A percentile compares a stretch with the other conserved stretches of the same genome.
phyloP scores from a whole-genome alignment of 2,888 invertebrate species.

The Subacronicta megacephala region DNA sequence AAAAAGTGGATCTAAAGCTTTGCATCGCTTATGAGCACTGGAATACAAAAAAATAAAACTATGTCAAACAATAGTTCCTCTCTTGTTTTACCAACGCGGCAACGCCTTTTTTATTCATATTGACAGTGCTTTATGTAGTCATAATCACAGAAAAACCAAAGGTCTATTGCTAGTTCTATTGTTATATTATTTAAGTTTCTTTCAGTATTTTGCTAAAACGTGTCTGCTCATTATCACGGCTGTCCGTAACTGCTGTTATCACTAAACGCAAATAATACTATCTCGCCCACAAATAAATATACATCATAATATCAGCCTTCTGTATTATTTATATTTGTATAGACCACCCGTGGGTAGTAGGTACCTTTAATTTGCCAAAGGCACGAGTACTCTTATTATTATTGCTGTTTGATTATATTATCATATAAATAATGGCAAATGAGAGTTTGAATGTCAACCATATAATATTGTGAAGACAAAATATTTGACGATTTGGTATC shows the following conservation, averaged over 20 bases:
- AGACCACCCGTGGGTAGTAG: conserved; percentile 50
- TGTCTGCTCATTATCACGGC: conserved; percentile 43
- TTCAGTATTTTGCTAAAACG: conserved; percentile 43
- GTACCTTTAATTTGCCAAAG: conserved; percentile 38
- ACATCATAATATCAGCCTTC: conserved; percentile 40
- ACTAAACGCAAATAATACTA: conserved; percentile 59
- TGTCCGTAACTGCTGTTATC: conserved; percentile 60
- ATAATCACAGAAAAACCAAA: not conserved
- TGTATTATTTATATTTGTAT: conserved; percentile 47
- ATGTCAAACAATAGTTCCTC: too few species aligned
- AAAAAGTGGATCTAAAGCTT: too few species aligned
- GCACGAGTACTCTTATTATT: conserved; percentile 34
- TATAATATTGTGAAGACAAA: not conserved
- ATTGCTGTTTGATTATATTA: conserved; percentile 36
- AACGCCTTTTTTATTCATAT: too few species aligned
- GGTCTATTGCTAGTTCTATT: too few species aligned
- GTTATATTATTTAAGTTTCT: conserved; percentile 18
- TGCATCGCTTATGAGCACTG: too few species aligned
- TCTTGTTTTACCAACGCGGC: too few species aligned
- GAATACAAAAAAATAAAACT: too few species aligned
- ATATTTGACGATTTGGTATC: not conserved
- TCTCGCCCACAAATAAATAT: conserved; percentile 54
- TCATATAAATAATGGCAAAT: conserved; percentile 18
- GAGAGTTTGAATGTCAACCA: conserved; percentile 8
- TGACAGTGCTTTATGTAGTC: too few species aligned